These are phyloP conservation scores for Peromyscus eremicus DNA, from an alignment of 2,797 vertebrate genomes.

Conservation along the genomic window DNA sequence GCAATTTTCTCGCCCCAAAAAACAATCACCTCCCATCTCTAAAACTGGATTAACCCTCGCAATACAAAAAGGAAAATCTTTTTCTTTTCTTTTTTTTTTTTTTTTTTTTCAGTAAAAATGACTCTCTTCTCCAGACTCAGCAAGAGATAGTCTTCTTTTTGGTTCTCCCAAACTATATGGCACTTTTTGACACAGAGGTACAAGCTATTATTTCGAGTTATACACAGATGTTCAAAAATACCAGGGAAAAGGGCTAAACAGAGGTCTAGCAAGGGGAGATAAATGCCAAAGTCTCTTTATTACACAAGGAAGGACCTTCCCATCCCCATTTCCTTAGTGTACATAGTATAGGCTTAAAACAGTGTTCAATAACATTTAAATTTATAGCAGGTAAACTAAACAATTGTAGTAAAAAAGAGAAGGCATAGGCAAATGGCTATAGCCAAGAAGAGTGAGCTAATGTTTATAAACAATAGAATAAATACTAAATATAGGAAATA, in stretches of 20 bases:
- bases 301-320: not conserved
- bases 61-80: not conserved
- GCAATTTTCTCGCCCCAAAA: not conserved
- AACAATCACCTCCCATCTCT: not conserved
- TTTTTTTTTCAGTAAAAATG: not conserved
- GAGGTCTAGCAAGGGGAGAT: not conserved
- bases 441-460: not conserved
- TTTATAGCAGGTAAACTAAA: not conserved
- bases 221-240: constrained; percentile 1
- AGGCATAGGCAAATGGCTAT: not conserved
- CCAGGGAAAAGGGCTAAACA: not conserved
- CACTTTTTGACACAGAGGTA: not conserved
- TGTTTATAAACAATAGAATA: not conserved
- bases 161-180: not conserved
- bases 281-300: not conserved
- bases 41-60: not conserved
- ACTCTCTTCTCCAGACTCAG: not conserved
- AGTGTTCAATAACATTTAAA: not conserved
- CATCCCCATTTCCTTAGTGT: not conserved
- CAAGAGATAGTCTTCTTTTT: not conserved
- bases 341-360: not conserved
- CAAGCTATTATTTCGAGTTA: constrained; percentile 13
- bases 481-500: not conserved
- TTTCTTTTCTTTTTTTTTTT: constrained; percentile 46
- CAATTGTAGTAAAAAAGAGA: not conserved